These are phyloP conservation scores for Zaprionus gabonicus DNA, from an alignment of 1,140 invertebrate genomes.

Conservation along the genomic window DNA sequence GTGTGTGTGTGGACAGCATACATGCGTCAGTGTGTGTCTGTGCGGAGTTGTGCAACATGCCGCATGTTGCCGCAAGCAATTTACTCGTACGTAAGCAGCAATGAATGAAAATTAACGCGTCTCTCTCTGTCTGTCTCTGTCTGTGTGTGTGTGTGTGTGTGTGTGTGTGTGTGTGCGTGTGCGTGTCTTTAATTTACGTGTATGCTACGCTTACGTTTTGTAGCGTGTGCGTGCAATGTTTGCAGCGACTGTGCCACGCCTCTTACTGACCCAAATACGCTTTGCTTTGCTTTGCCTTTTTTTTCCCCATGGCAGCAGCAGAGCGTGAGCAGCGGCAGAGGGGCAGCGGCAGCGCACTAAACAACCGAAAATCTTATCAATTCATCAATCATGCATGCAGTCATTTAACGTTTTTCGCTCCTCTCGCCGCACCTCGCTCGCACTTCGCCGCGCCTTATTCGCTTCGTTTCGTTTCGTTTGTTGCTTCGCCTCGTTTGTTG, in stretches of 20 bases:
- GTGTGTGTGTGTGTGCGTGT: slow-evolving; percentile 34
- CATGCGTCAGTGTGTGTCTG: neutral
- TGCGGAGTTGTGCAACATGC: slow-evolving; percentile 27
- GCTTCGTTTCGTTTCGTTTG: slow-evolving; percentile 20
- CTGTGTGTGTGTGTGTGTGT: neutral
- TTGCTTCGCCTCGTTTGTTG: slow-evolving; percentile 18
- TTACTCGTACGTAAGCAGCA: slow-evolving; percentile 45
- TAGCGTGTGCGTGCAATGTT: slow-evolving; percentile 27
- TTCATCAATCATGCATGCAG: slow-evolving; percentile 80
- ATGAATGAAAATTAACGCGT: slow-evolving; percentile 39
- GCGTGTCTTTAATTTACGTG: slow-evolving; percentile 30
- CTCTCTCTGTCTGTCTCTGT: slow-evolving; percentile 26
- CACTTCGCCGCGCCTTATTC: neutral
- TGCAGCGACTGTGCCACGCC: slow-evolving; percentile 56
- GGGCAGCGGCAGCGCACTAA: neutral
- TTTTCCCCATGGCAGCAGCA: slow-evolving; percentile 34
- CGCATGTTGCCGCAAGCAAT: slow-evolving; percentile 25
- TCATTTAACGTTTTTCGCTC: slow-evolving; percentile 65
- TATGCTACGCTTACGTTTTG: slow-evolving; percentile 37
- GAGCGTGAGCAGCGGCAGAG: neutral
- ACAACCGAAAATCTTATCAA: slow-evolving; percentile 72
- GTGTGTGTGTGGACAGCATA: neutral
- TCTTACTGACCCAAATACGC: slow-evolving; percentile 66
- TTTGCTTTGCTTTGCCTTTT: neutral
- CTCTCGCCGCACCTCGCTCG: neutral